phyloP scores from a whole-genome alignment of 1,140 invertebrate species.

The Cepaea nemoralis region DNA sequence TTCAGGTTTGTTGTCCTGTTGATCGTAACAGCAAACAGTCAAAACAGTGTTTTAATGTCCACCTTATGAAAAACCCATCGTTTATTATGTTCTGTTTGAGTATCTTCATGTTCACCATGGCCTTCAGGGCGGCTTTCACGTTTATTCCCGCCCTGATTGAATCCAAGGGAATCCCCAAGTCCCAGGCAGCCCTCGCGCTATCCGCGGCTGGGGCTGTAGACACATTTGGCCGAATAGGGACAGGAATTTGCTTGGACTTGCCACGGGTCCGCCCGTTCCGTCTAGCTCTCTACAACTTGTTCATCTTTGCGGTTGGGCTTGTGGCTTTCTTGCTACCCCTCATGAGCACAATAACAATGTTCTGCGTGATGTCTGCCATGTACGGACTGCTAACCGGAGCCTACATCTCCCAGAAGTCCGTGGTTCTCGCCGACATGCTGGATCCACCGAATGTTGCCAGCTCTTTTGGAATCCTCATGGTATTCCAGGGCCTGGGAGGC shows the following conservation, averaged over 20 bases:
- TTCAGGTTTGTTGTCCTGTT: slow-evolving; percentile 27
- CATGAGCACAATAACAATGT: slow-evolving; percentile 44
- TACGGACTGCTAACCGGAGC: slow-evolving; percentile 55
- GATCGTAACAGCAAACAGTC: slow-evolving; percentile 25
- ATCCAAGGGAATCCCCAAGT: slow-evolving; percentile 50
- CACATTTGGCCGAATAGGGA: slow-evolving; percentile 52
- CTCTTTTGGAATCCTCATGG: slow-evolving; percentile 90
- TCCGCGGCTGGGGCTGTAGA: slow-evolving; percentile 58
- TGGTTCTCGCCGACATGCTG: slow-evolving; percentile 90
- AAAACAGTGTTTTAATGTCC: slow-evolving; percentile 49
- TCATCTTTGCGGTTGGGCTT: slow-evolving; percentile 53
- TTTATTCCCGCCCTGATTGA: slow-evolving; percentile 61
- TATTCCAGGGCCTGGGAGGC: slow-evolving; percentile 93
- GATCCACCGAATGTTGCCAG: slow-evolving; percentile 92
- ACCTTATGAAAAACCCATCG: slow-evolving; percentile 55
- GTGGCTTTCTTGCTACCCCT: slow-evolving; percentile 52
- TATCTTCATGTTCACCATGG: slow-evolving; percentile 57
- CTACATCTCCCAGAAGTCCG: slow-evolving; percentile 89
- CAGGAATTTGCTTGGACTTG: slow-evolving; percentile 54
- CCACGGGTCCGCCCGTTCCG: slow-evolving; percentile 52
- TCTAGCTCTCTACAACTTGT: slow-evolving; percentile 54
- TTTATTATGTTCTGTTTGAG: slow-evolving; percentile 59
- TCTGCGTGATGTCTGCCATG: slow-evolving; percentile 49
- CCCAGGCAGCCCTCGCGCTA: slow-evolving; percentile 53
- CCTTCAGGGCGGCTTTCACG: slow-evolving; percentile 57